Evolutionary conservation across 2,113 vertebrate species (phyloP).

Genomic region (Myanophis thanlyinensis): DNA sequence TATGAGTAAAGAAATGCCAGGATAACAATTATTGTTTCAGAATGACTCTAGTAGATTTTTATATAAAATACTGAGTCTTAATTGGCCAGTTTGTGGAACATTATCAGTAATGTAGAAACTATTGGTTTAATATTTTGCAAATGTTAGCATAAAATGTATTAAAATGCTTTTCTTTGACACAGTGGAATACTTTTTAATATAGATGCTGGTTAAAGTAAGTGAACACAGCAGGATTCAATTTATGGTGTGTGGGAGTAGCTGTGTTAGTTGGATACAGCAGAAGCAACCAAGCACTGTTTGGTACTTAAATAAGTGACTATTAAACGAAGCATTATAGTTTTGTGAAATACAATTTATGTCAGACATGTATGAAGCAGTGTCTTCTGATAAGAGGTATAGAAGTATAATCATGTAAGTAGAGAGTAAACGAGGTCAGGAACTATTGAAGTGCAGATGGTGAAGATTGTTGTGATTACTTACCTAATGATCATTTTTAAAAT

Average conservation of each 20-base stretch:
- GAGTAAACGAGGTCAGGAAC: background rate
- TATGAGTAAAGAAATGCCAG: background rate
- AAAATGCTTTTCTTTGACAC: background rate
- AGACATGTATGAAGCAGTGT: background rate
- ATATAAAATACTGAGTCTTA: background rate
- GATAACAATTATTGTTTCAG: background rate
- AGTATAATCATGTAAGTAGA: background rate
- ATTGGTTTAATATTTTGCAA: background rate
- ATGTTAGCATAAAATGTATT: background rate
- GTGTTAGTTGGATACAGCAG: background rate
- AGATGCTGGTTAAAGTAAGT: background rate
- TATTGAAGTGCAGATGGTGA: background rate
- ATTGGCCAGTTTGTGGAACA: background rate
- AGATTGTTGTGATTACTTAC: background rate
- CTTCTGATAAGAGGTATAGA: background rate
- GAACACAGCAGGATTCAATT: background rate
- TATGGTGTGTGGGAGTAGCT: background rate
- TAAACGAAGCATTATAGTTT: background rate
- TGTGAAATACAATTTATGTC: background rate
- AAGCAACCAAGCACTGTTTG: background rate
- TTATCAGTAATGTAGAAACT: background rate
- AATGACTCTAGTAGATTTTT: background rate
- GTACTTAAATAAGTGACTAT: background rate
- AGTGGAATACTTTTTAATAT: background rate
- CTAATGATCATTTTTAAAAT: background rate